Evolutionary conservation across 1,140 invertebrate species (phyloP).

Genomic region (Ceratitis capitata): DNA sequence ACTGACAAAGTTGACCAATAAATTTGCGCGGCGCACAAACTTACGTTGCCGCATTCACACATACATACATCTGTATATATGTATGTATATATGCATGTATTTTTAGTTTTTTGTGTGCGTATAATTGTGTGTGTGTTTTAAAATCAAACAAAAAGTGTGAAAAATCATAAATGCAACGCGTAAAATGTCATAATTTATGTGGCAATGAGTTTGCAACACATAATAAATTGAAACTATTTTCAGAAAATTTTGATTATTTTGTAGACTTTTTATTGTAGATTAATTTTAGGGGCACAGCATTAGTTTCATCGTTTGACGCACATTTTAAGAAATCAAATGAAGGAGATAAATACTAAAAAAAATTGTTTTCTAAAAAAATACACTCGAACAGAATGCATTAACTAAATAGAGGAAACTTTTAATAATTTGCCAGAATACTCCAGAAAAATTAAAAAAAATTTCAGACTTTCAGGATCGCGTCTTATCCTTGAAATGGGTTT

Average conservation of each 20-base stretch:
- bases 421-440: no score
- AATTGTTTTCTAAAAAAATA: no score
- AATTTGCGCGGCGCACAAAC: background rate
- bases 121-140: background rate
- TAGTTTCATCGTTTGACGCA: no score
- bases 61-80: background rate
- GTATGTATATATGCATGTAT: background rate
- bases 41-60: background rate
- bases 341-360: no score
- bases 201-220: background rate
- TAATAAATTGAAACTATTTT: background rate
- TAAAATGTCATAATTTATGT: background rate
- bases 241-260: background rate
- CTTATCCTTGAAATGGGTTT: no score
- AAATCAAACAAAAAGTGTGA: background rate
- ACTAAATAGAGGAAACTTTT: no score
- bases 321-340: no score
- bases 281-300: no score
- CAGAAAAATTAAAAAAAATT: no score
- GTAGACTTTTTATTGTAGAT: background rate
- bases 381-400: no score
- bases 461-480: no score
- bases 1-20: slow-evolving; percentile 1
- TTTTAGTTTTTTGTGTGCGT: background rate
- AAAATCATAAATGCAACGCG: background rate